Percentiles rank a stretch among this genome's conserved stretches.
These are phyloP conservation scores for Crenichthys baileyi DNA, from an alignment of 2,797 vertebrate genomes.

Conservation along the genomic window DNA sequence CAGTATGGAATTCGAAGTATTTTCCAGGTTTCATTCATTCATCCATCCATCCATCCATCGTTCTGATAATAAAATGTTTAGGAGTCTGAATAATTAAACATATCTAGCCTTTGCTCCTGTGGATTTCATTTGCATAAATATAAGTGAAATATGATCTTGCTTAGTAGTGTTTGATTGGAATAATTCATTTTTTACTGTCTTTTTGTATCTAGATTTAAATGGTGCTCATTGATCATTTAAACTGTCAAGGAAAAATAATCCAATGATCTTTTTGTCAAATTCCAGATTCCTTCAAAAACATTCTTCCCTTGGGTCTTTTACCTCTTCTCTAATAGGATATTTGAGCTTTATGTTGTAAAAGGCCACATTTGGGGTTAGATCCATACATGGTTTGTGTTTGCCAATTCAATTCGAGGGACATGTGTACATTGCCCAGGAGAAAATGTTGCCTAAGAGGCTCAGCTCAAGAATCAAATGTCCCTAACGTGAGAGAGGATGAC, in stretches of 20 bases:
- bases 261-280: neutral
- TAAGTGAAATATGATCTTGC: neutral
- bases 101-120: neutral
- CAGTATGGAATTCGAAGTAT: neutral
- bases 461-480: conserved; percentile 48
- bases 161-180: neutral
- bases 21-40: neutral
- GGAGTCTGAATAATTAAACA: neutral
- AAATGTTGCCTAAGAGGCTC: conserved; percentile 37
- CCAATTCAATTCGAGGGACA: conserved; percentile 11
- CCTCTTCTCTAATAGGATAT: neutral
- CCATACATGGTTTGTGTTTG: conserved; percentile 19
- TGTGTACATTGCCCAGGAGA: conserved; percentile 33
- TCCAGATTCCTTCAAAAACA: conserved; percentile 11
- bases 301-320: conserved; percentile 22
- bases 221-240: neutral
- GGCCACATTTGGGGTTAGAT: conserved; percentile 26
- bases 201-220: neutral
- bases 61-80: neutral
- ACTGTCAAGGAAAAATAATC: neutral
- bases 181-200: neutral
- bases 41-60: no score
- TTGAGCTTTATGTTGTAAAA: conserved; percentile 18
- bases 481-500: conserved; percentile 17
- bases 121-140: neutral